Base-by-base conservation (phyloP, 2,888 invertebrate species). In the Ametastegia equiseti region DNA sequence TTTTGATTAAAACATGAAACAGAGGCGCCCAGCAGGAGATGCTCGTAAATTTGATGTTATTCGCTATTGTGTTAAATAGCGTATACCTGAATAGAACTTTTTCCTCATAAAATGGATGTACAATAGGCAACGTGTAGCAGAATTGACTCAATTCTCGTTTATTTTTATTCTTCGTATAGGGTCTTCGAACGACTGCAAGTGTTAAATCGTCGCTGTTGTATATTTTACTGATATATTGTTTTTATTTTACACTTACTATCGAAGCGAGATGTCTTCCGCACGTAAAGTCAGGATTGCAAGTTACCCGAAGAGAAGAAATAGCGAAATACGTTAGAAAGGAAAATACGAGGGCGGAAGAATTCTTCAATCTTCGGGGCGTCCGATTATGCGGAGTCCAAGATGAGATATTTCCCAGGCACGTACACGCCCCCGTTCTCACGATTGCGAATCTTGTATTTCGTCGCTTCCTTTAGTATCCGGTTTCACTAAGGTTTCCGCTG, bases 1-100 rank as follows among this genome's bases (percentile, higher is more conserved):
- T 33, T 63, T 63, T 63, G 33, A 63, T 63, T 63, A 33, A 63
- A 63, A 33, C 33, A 63, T 63, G 63, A 13, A 63, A 36, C 30
- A 63, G 9, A n/a, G 63, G 63, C 63, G 27, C n/a, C n/a, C 63
- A n/a, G 63, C 15, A 27, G 63, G 54, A 54, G 54, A 54, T 23
- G 9, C 23, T 23, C 11, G 23, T 54, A 54, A 54, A 54, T 23
- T 33, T 63, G 63, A 63, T 7, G 33, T 36, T 63, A 15, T 63
- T 63, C 7, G 33, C 0, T 1, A 63, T 19, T 33, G 45, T 15
- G 9, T 15, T 1, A 11, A 30, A 30, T 2, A 15, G 30, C 7
- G 13, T 36, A n/a, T 36, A n/a, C 15, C 15, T 63, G 9, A 15
- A 33, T 33, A 63, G 36, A 33, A 63, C 30, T 30, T 54, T 54